Evolutionary conservation across 2,888 invertebrate genomes (phyloP).

Genomic region (Tortricodes alternella): DNA sequence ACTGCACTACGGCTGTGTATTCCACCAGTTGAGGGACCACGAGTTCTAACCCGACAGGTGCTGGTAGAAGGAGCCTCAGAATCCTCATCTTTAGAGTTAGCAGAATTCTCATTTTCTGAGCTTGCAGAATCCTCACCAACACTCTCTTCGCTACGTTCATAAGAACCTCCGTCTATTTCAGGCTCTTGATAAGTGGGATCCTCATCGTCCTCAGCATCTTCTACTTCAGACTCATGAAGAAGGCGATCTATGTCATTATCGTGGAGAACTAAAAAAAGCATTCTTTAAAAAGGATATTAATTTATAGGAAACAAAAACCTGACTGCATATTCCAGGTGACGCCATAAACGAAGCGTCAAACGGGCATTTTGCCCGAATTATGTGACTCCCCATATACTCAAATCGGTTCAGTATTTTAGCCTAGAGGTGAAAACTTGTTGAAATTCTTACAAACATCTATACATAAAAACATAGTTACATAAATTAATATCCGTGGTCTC

Average conservation of each 20-base stretch:
- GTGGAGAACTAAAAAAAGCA: too few species aligned
- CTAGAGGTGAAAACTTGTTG: too few species aligned
- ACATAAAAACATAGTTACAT: too few species aligned
- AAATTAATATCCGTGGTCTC: too few species aligned
- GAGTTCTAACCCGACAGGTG: neutral
- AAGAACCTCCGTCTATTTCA: neutral
- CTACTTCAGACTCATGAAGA: slow-evolving; percentile 1
- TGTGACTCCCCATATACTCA: too few species aligned
- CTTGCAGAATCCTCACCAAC: neutral
- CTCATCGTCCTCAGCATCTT: neutral
- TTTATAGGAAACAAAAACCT: too few species aligned
- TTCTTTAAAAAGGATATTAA: too few species aligned
- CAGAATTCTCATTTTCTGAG: neutral
- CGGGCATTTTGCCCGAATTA: too few species aligned
- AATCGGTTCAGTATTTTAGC: too few species aligned
- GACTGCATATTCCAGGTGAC: too few species aligned
- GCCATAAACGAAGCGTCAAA: too few species aligned
- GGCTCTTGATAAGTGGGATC: neutral
- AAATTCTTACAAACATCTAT: too few species aligned
- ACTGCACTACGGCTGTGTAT: slow-evolving; percentile 1
- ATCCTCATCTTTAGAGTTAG: neutral
- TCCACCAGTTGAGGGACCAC: neutral
- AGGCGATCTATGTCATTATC: neutral
- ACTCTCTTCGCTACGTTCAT: neutral
- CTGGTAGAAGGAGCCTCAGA: neutral